Evolutionary conservation across 1,140 invertebrate species (phyloP).

Genomic region (Streblospio benedicti): DNA sequence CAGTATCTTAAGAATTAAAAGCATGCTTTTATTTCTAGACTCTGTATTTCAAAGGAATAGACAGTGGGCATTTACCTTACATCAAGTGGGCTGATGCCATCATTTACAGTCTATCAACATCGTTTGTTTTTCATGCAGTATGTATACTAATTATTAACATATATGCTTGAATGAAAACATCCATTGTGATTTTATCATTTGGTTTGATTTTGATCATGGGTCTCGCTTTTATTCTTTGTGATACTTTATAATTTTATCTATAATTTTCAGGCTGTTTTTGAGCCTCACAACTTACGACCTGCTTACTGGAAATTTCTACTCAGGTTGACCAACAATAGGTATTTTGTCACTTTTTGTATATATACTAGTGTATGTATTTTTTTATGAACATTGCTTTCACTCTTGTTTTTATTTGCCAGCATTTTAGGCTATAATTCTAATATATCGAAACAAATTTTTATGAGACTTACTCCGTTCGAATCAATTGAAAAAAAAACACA

Average conservation of each 20-base stretch:
- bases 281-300: constrained; percentile 65
- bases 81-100: constrained; percentile 45
- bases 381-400: no score
- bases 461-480: no score
- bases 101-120: constrained; percentile 70
- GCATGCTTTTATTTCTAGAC: constrained; percentile 35
- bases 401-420: no score
- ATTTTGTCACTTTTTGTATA: background rate
- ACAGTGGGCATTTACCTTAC: constrained; percentile 31
- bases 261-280: constrained; percentile 58
- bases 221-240: no score
- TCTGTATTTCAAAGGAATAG: constrained; percentile 42
- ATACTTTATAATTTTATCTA: no score
- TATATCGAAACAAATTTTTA: no score
- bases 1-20: no score
- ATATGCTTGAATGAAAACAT: background rate
- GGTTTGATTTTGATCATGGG: no score
- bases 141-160: no score
- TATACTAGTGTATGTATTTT: no score
- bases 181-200: background rate
- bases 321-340: constrained; percentile 52
- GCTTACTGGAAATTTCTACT: constrained; percentile 79
- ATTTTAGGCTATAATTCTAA: no score
- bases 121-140: constrained; percentile 65
- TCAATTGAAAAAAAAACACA: no score